Base-by-base conservation (phyloP, 2,113 vertebrate genomes). In the Plestiodon gilberti region DNA sequence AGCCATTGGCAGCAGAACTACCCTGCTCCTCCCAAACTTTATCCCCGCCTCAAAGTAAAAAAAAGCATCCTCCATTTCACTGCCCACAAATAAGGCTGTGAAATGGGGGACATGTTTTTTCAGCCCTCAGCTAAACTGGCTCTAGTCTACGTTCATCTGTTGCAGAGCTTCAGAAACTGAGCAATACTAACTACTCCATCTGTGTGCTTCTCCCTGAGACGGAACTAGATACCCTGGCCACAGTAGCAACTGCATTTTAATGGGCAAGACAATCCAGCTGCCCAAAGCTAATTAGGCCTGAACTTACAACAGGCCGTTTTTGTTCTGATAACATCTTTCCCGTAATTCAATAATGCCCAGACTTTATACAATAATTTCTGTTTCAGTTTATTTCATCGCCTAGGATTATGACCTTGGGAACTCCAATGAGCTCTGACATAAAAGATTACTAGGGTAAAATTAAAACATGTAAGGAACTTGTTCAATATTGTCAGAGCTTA, bases 381-480 rank as follows among this genome's bases (percentile, higher is more conserved):
- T 74, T 73, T 88, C 78, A 64, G 89, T 88, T 94, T 91, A 87
- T 91, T 94, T 93, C 82, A 85, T 62, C 28, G 30, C 84, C 82
- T 23, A 64, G 92, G 83, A 95, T 82, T 88, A 89, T 81, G 92
- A 93, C 85, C 90, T 88, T 84, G 82, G 61, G 84, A 89, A 86
- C 81, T 84, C 23, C 18, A 75, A 43, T 75, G 75, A n/a, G 87
- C 81, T 94, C 90, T 85, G 43, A 81, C 83, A 93, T 89, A 88
- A 92, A 95, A 95, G 90, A 93, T 91, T 89, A 85, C 91, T 85
- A 87, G 92, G 69, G 79, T 88, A 93, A 95, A 96, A 96, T 95
- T 88, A 94, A 93, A 93, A 94, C 90, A 93, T 90, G 90, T 48
- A 87, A 93, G 90, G 94, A 94, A 93, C 61, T 86, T 95, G 88